Evolutionary conservation across 2,888 invertebrate species (phyloP), one percentile per base, ranked within the genome.

Genomic region (Ophonus ardosiacus): DNA sequence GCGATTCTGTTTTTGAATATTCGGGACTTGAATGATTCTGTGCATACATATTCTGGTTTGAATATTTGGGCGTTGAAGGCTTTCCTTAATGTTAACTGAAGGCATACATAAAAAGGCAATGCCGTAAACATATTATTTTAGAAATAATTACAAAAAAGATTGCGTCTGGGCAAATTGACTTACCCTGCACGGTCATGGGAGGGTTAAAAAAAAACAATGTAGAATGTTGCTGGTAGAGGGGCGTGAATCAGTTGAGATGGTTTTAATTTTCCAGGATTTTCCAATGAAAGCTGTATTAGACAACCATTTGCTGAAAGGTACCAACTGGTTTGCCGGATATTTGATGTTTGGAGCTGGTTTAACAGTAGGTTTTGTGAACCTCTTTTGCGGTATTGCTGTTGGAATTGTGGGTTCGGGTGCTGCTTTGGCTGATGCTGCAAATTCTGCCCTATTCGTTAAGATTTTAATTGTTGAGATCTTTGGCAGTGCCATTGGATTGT

Each of bases 401-500:
- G 99, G 99, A n/a, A 96, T 99, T 89, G 99, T 99, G 43, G 99
- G 97, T 17, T 99, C 99, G 3, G 99, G 99, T 86, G 99, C 99
- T 63, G 99, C 99, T 17, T 93, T 99, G 8, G 96, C 99, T 80
- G 99, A 99, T 93, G 99, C 99, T 40, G 99, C 99, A 59, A 98
- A 99, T 90, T 95, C 98, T 17, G 95, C 97, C 2, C 94, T 99
- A 7, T 99, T 99, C 90, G 99, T 99, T 79, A 99, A 99, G 92
- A 98, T 99, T 91, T 94, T 99, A 63, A 99, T 99, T 91, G 97
- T 99, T 68, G 99, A 99, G 93, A 99, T 99, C 92, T 99, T 99
- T 90, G 99, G 98, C 85, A 98, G 98, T 90, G 99, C 99, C 89
- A 99, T 99, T 90, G 99, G 99, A 90, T 94, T 99, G 21, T 99